These are phyloP conservation scores for Cathartes aura DNA, from an alignment of 2,113 vertebrate species.

Conservation along the genomic window DNA sequence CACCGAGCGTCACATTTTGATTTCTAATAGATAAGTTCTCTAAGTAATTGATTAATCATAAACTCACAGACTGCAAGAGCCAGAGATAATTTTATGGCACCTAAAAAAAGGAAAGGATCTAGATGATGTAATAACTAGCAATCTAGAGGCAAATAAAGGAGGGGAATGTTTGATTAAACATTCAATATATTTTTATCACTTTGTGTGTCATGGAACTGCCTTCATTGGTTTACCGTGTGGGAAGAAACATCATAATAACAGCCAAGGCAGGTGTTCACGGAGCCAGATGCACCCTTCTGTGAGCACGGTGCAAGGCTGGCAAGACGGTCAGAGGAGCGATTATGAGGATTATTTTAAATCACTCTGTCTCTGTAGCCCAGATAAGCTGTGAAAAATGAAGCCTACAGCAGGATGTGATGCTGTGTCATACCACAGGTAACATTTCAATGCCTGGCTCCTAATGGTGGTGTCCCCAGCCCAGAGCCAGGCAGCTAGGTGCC, in stretches of 20 bases:
- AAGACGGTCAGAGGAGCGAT: not conserved
- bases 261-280: not conserved
- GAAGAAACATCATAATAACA: not conserved
- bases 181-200: constrained; percentile 22
- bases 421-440: not conserved
- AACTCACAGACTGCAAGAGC: constrained; percentile 46
- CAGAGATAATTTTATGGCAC: constrained; percentile 50
- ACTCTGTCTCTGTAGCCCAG: not conserved
- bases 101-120: not conserved
- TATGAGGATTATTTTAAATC: not conserved
- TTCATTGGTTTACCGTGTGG: not conserved
- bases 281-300: not conserved
- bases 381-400: not conserved
- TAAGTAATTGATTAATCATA: constrained; percentile 72
- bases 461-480: not conserved
- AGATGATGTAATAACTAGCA: constrained; percentile 56
- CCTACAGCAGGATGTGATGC: not conserved
- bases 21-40: constrained; percentile 64
- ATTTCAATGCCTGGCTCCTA: not conserved
- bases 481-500: not conserved
- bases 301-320: not conserved
- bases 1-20: not conserved
- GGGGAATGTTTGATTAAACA: constrained; percentile 52
- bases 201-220: not conserved
- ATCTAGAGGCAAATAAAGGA: constrained; percentile 28